A percentile compares a stretch with the other conserved stretches of the same genome.
These are phyloP conservation scores for Scaptomyza graminum DNA, from an alignment of 1,140 invertebrate species.

Conservation along the genomic window DNA sequence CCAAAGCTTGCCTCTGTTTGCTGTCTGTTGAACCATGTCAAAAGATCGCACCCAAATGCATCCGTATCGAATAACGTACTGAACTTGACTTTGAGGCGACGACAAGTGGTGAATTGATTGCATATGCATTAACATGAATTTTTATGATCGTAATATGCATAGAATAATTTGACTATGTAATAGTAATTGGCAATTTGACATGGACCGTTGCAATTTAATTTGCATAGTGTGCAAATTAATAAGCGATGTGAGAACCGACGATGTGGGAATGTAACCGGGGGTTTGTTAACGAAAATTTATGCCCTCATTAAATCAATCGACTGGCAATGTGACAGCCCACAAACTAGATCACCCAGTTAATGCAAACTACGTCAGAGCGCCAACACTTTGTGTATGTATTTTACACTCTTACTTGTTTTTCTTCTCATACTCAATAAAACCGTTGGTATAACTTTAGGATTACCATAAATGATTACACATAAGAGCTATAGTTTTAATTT, in stretches of 20 bases:
- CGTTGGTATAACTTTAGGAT: no score
- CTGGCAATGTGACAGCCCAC: constrained; percentile 6
- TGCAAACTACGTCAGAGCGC: constrained; percentile 31
- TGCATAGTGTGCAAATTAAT: constrained; percentile 43
- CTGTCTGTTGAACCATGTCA: constrained; percentile 64
- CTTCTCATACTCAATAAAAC: no score
- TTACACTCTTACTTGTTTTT: no score
- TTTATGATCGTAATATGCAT: constrained; percentile 53
- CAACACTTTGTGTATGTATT: no score
- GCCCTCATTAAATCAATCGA: constrained; percentile 17
- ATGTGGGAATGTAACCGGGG: neutral
- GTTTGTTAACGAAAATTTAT: neutral
- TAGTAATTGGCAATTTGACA: constrained; percentile 63
- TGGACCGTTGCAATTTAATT: constrained; percentile 62
- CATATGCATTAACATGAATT: constrained; percentile 25
- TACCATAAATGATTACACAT: no score
- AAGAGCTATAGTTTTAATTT: no score
- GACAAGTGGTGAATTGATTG: neutral
- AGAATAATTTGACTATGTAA: constrained; percentile 64
- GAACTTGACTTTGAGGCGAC: constrained; percentile 42
- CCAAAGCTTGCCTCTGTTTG: neutral
- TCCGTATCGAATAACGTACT: constrained; percentile 39
- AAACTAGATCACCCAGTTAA: constrained; percentile 33
- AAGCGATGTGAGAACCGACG: neutral
- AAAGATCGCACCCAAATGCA: constrained; percentile 68